phyloP scores from a whole-genome alignment of 2,113 vertebrate genomes.

The Cheilinus undulatus region DNA sequence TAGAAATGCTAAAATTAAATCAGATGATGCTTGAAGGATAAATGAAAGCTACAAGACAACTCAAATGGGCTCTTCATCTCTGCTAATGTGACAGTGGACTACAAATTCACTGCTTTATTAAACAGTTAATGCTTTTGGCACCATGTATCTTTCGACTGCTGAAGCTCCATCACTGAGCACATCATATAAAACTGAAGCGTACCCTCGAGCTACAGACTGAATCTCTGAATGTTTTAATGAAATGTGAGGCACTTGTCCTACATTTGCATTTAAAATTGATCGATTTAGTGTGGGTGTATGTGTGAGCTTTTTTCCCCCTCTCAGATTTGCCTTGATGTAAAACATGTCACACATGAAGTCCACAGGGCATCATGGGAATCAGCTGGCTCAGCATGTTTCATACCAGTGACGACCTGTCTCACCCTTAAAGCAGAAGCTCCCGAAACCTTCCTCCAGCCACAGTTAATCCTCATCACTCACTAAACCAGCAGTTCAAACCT shows the following conservation, averaged over 20 bases:
- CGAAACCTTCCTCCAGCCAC: background rate
- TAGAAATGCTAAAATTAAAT: background rate
- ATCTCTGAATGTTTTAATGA: constrained; percentile 32
- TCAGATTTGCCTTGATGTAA: constrained; percentile 20
- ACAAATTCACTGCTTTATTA: constrained; percentile 23
- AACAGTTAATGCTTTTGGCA: constrained; percentile 24
- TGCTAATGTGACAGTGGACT: constrained; percentile 6
- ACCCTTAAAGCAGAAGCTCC: background rate
- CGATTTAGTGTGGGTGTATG: background rate
- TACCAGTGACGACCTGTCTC: constrained; percentile 15
- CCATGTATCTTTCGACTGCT: constrained; percentile 7
- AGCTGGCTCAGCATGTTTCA: constrained; percentile 29
- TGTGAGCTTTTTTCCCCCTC: background rate
- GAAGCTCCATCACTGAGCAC: constrained; percentile 27
- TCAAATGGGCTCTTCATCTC: background rate
- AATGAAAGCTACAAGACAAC: background rate
- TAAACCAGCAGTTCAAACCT: constrained; percentile 12
- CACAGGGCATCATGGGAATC: constrained; percentile 40
- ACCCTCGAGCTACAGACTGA: constrained; percentile 26
- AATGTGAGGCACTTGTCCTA: constrained; percentile 15
- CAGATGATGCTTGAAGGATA: background rate
- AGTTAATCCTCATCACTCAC: background rate
- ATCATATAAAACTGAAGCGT: constrained; percentile 24
- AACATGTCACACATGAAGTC: constrained; percentile 25
- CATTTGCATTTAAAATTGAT: constrained; percentile 6